Conservation (phyloP, 2,888 invertebrate species). For the Spilosoma lubricipeda region DNA sequence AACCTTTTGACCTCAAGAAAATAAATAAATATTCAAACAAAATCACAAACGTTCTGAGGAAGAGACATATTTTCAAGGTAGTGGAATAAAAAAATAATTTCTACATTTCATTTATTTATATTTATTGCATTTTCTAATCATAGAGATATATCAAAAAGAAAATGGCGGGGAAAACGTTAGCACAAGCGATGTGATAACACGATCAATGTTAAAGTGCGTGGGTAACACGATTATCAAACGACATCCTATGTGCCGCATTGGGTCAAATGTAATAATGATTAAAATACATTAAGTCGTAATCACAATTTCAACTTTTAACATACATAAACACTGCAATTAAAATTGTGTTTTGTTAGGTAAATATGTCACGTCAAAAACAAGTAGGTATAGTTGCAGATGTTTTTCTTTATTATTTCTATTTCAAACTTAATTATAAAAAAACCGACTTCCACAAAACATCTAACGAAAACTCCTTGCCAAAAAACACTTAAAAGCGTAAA, state of each 20-base stretch:
- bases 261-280: conserved; percentile 1
- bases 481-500: no score
- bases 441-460: no score
- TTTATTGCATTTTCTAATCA: neutral
- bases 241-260: conserved; percentile 25
- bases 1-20: no score
- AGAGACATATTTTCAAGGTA: no score
- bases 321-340: neutral
- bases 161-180: conserved; percentile 28
- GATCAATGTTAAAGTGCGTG: conserved; percentile 50
- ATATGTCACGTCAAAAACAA: no score
- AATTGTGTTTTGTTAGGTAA: neutral
- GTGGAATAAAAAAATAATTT: no score
- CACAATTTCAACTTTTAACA: neutral
- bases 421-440: neutral
- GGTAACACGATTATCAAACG: conserved; percentile 35
- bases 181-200: conserved; percentile 34
- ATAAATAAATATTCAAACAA: no score
- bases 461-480: no score
- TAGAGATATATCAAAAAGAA: neutral
- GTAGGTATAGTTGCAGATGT: no score
- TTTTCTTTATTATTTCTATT: neutral
- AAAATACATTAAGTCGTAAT: neutral
- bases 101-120: no score
- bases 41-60: no score